Base-by-base conservation (phyloP, 64 coral and sea anemone species). In the Acropora tenuis region DNA sequence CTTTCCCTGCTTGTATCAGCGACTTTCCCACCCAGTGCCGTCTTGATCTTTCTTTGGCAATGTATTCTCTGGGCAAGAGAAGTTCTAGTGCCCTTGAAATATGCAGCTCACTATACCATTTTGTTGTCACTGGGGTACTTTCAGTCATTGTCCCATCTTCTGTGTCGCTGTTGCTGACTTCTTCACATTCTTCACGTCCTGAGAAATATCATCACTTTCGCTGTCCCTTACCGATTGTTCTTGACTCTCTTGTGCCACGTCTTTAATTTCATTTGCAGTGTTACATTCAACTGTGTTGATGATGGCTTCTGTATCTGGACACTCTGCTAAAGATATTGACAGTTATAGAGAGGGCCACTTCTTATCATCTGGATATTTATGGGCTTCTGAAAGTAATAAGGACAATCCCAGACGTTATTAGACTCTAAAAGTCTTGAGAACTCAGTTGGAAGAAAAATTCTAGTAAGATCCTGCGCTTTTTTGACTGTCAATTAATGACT, bases 371-470 rank as follows among this genome's bases (percentile, higher is more conserved):
- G 7, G 11, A 63, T 63, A 12, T 0, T 12, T 63, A 13, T 12
- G 7, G 59, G 59, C 59, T 63, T 63, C 11, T 63, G 59, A 63
- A 63, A 63, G 11, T 11, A 15, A 18, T 63, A 63, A 11, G 59
- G 59, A 63, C 59, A 63, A 63, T 63, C 59, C 59, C 59, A 63
- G 7, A 12, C 59, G 8, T 63, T 1, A 12, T 63, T 63, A 12
- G 59, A 63, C 59, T 63, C 59, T 63, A 63, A 63, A 12, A 63
- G 59, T 11, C 11, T 63, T 63, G 59, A 63, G 11, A 84, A 84
- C 9, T 84, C 80, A 42, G 41, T 41, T 4, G 80, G 80, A 65
- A 86, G 65, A 71, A 67, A 86, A 41, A 73, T 57, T 45, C 59
- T 57, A 6, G 73, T n/a, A 45, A 19, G 71, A 73, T 86, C 67